Conservation (phyloP, 2,113 vertebrate species). For the Syngnathus floridae region DNA sequence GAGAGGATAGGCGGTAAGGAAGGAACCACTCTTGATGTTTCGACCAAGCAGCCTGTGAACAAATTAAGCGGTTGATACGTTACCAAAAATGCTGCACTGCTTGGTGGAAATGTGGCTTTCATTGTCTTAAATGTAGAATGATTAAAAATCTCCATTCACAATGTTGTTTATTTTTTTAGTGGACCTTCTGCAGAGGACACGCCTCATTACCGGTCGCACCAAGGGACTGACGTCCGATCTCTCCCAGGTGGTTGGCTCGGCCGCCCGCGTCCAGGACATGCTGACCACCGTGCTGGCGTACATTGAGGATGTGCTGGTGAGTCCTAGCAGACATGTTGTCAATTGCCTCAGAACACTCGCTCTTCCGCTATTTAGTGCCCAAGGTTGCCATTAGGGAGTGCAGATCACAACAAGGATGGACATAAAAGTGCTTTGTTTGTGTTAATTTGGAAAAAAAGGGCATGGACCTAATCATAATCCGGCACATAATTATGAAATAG, state of each 20-base stretch:
- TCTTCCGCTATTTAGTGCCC: background rate
- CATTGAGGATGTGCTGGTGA: slow-evolving; percentile 94
- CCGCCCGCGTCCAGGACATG: slow-evolving; percentile 86
- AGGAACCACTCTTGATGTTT: background rate
- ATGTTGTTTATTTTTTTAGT: slow-evolving; percentile 63
- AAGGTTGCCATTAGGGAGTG: background rate
- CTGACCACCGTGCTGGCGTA: slow-evolving; percentile 86
- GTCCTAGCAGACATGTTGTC: slow-evolving; percentile 23
- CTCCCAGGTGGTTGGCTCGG: slow-evolving; percentile 84
- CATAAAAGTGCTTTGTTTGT: too few relatives aligned
- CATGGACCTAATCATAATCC: too few relatives aligned
- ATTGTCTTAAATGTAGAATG: background rate
- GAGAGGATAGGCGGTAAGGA: slow-evolving; percentile 91
- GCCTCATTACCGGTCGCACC: slow-evolving; percentile 77
- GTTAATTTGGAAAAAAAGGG: too few relatives aligned
- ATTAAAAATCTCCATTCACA: background rate
- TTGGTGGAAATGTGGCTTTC: too few relatives aligned
- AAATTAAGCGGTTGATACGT: too few relatives aligned
- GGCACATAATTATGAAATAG: too few relatives aligned
- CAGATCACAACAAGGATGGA: too few relatives aligned
- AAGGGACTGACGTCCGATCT: slow-evolving; percentile 93
- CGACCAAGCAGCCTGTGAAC: background rate
- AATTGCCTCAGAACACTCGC: background rate
- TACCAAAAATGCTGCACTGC: too few relatives aligned
- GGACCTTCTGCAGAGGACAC: slow-evolving; percentile 91